These are phyloP conservation scores for Diglossa cyanea DNA, from an alignment of 2,797 vertebrate genomes.

Conservation along the genomic window DNA sequence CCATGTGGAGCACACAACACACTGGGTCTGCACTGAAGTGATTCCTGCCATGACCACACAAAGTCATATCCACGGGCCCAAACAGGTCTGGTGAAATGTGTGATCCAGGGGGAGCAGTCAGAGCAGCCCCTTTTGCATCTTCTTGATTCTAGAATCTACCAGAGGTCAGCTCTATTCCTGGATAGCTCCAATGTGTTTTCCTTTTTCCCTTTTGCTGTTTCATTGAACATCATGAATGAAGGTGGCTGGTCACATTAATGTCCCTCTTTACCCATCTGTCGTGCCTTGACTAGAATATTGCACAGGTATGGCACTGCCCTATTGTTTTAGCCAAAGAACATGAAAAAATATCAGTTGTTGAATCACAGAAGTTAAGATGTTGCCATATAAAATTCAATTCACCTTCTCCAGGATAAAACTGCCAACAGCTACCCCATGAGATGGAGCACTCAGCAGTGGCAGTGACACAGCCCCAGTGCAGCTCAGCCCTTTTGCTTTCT, in stretches of 20 bases:
- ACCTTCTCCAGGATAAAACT: background rate
- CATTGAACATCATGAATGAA: background rate
- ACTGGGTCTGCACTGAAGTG: background rate
- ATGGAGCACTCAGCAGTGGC: background rate
- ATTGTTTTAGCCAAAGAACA: background rate
- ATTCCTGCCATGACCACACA: background rate
- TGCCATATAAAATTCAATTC: background rate
- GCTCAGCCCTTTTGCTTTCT: background rate
- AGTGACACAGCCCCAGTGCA: rapidly evolving
- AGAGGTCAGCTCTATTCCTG: background rate
- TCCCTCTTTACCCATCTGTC: background rate
- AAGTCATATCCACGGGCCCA: background rate
- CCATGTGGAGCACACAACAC: background rate
- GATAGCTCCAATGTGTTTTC: background rate
- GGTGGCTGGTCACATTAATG: background rate
- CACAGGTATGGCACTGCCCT: too few relatives aligned
- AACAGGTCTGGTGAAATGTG: background rate
- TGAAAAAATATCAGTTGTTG: background rate
- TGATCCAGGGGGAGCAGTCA: background rate
- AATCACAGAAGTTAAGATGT: background rate
- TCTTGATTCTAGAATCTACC: background rate
- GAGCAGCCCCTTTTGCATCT: background rate
- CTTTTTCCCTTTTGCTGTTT: background rate
- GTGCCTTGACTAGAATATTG: background rate
- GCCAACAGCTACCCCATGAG: background rate